Conservation (phyloP, 2,113 vertebrate species). For the Stigmatopora argus region DNA sequence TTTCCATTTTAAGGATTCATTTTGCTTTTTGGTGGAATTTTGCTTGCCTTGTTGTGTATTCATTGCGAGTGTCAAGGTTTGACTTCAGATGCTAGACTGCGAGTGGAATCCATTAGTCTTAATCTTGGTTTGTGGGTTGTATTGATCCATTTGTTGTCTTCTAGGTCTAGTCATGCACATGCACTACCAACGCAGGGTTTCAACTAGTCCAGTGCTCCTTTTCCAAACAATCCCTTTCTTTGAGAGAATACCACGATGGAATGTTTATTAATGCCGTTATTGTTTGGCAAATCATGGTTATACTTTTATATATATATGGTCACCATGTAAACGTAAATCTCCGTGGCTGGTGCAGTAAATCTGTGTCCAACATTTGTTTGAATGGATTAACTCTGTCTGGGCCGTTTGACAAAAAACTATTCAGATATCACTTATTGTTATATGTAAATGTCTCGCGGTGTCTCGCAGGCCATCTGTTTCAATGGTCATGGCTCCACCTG, state of each 20-base stretch:
- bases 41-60: slow-evolving; percentile 25
- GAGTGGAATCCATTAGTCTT: slow-evolving; percentile 62
- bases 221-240: slow-evolving; percentile 1
- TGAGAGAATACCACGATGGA: slow-evolving; percentile 16
- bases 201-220: slow-evolving; percentile 22
- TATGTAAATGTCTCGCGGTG: slow-evolving; percentile 34
- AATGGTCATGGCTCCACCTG: slow-evolving; percentile 28
- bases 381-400: slow-evolving; percentile 37
- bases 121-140: slow-evolving; percentile 51
- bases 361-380: slow-evolving; percentile 16
- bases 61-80: slow-evolving; percentile 27
- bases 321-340: background rate
- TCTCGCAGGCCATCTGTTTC: slow-evolving; percentile 45
- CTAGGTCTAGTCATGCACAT: slow-evolving; percentile 46
- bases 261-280: slow-evolving; percentile 13
- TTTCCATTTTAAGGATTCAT: background rate
- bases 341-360: slow-evolving; percentile 15
- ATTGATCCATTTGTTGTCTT: slow-evolving; percentile 60
- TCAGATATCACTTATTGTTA: slow-evolving; percentile 40
- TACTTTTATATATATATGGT: background rate
- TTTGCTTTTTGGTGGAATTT: slow-evolving; percentile 11
- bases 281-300: slow-evolving; percentile 13
- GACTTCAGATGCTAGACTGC: slow-evolving; percentile 41
- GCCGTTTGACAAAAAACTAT: slow-evolving; percentile 43
- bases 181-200: slow-evolving; percentile 44